Percentiles rank a stretch among this genome's conserved stretches.
Conservation (phyloP, 2,113 vertebrate genomes). For the Melanocharis versteri region DNA sequence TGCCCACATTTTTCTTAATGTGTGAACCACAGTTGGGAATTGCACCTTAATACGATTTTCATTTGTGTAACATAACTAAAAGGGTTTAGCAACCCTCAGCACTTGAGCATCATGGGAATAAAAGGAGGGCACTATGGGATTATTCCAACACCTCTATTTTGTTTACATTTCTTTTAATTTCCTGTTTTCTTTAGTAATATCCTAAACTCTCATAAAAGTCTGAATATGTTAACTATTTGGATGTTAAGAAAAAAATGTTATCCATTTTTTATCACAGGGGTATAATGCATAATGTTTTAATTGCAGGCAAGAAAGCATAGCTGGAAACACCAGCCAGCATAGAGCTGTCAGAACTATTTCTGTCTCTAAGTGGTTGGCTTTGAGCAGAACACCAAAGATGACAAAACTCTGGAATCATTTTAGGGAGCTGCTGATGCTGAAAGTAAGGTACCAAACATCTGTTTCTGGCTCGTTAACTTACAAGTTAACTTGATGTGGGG, state of each 20-base stretch:
- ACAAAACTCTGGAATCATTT: constrained; percentile 10
- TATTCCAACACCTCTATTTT: neutral
- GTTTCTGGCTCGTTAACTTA: neutral
- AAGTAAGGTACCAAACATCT: constrained; percentile 22
- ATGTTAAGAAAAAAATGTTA: neutral
- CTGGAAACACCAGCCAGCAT: neutral
- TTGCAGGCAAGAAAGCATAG: neutral
- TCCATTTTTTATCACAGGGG: neutral
- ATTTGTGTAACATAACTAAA: neutral
- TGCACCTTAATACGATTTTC: neutral
- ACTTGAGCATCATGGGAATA: neutral
- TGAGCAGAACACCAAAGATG: constrained; percentile 19
- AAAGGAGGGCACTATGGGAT: neutral
- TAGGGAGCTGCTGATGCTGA: neutral
- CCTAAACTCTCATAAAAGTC: neutral
- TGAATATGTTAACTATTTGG: neutral
- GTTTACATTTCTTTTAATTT: neutral
- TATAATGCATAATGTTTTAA: constrained; percentile 7
- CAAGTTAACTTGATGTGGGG: neutral
- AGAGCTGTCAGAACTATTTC: neutral
- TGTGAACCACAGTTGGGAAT: neutral
- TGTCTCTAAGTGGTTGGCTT: neutral
- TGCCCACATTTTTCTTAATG: neutral
- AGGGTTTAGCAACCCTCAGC: neutral
- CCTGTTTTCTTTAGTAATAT: neutral